Evolutionary conservation across 2,888 invertebrate genomes (phyloP), one percentile per base, ranked within the genome.

Genomic region (Eupeodes latifasciatus): DNA sequence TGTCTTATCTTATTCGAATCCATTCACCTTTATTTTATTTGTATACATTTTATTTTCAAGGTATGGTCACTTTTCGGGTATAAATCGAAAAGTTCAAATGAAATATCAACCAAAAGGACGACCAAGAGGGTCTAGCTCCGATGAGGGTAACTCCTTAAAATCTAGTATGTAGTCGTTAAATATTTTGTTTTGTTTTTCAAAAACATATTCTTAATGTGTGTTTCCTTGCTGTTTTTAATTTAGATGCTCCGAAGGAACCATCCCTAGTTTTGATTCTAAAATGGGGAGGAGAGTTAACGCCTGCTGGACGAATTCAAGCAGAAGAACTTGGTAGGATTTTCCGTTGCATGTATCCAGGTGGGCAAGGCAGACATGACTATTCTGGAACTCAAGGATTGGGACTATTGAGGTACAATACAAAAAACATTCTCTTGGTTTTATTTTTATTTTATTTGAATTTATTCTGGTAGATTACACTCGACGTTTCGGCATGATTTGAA

Each of bases 31-130:
- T 69, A 47, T 9, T 16, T 36, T 0, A 36, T 12, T 11, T 10
- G 3, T 27, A 6, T 4, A 4, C 3, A 55, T 14, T 11, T 4
- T 40, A 47, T 69, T n/a, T 47, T 76, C 6, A 92, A 98, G 98
- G 98, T 99, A 99, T 93, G 99, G 99, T 0, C 98, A 99, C 94
- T 99, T 99, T 95, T 99, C 99, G 66, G 99, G 99, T 61, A 99
- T 99, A 91, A 99, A 99, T 95, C 96, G 99, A 90, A 99, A 99
- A 94, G 99, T 99, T 87, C 99, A 99, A 95, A 97, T 99, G 96
- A 99, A 99, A 94, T 99, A 99, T 94, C 98, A 99, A 94, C 99
- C 99, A 1, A 96, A 98, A 91, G 99, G 99, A 0, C 95, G 98
- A 85, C 98, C 98, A 61, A 95, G 98, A 90, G 97, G 97, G 90